These are phyloP conservation scores for Notarius quadriscutis DNA, from an alignment of 2,113 vertebrate species.

Conservation along the genomic window DNA sequence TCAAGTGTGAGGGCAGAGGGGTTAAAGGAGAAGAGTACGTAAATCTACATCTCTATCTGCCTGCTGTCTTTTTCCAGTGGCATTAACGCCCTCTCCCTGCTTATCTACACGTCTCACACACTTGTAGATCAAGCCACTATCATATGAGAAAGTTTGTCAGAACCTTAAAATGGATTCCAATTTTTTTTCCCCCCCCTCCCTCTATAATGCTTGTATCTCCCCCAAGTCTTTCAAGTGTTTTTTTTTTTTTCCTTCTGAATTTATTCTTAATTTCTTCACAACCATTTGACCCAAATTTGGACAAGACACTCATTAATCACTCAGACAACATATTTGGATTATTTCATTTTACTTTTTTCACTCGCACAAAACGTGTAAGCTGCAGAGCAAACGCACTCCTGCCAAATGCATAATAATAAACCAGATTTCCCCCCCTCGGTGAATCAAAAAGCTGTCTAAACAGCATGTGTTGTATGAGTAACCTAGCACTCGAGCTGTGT, in stretches of 20 bases:
- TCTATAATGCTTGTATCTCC: no score
- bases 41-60: conserved; percentile 46
- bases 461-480: conserved; percentile 33
- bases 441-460: conserved; percentile 37
- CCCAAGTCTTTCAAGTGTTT: neutral
- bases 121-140: neutral
- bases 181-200: neutral
- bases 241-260: neutral
- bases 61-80: conserved; percentile 33
- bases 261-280: neutral
- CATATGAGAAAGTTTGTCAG: neutral
- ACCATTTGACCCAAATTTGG: neutral
- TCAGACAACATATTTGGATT: conserved; percentile 1
- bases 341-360: conserved; percentile 2
- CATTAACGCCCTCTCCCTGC: neutral
- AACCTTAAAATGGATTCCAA: neutral
- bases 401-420: conserved; percentile 15
- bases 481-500: neutral
- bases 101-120: neutral
- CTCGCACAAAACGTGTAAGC: neutral
- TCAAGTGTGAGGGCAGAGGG: conserved; percentile 29
- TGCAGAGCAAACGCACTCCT: neutral
- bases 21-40: neutral
- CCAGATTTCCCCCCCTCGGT: neutral
- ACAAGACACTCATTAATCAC: neutral